phyloP scores from a whole-genome alignment of 2,888 invertebrate species.

The Steinernema scapterisci region DNA sequence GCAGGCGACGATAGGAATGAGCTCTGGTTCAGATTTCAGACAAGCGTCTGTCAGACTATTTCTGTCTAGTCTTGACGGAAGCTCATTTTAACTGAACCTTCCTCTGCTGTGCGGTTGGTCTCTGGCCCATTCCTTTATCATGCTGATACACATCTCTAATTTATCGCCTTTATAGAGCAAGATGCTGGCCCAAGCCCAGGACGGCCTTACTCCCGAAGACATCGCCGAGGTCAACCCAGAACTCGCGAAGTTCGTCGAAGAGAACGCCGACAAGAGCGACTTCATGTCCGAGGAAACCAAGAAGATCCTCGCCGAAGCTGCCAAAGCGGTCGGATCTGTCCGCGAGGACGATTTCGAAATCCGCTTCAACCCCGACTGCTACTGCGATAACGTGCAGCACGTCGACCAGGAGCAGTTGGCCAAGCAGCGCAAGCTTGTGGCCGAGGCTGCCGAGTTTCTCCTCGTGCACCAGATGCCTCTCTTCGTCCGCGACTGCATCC shows the following conservation, averaged over 20 bases:
- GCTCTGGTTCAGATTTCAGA: too few species aligned
- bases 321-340: constrained; percentile 87
- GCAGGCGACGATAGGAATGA: too few species aligned
- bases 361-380: constrained; percentile 96
- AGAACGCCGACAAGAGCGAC: background rate
- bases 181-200: too few species aligned
- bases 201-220: background rate
- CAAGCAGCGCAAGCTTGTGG: constrained; percentile 85
- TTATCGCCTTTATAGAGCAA: too few species aligned
- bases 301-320: constrained; percentile 74
- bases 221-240: background rate
- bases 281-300: background rate
- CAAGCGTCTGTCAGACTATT: too few species aligned
- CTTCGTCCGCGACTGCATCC: constrained; percentile 76
- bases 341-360: constrained; percentile 95
- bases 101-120: too few species aligned
- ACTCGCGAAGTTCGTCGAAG: background rate
- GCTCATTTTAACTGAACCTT: too few species aligned
- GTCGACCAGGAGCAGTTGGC: constrained; percentile 67
- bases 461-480: constrained; percentile 90
- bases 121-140: too few species aligned
- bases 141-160: too few species aligned
- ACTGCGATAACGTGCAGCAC: constrained; percentile 89
- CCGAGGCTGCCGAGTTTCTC: constrained; percentile 93
- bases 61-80: too few species aligned